Conservation (phyloP, 2,888 invertebrate species). For the Tanaodytes sp. region DNA sequence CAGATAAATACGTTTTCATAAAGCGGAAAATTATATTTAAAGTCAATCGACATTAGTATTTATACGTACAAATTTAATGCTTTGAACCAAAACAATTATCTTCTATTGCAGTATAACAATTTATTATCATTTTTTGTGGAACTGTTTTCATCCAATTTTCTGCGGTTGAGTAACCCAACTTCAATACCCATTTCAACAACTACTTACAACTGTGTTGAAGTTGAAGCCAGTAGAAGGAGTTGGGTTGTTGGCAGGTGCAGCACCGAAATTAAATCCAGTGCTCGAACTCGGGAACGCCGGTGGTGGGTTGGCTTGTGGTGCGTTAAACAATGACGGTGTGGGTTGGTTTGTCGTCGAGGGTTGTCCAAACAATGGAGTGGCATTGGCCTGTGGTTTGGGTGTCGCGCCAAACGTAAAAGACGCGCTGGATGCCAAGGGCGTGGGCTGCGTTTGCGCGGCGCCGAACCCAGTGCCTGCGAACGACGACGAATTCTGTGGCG, state of each 20-base stretch:
- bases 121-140: too few species aligned
- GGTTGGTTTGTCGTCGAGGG: conserved; percentile 41
- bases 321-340: conserved; percentile 63
- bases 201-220: conserved; percentile 58
- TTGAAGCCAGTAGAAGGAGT: conserved; percentile 60
- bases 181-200: too few species aligned
- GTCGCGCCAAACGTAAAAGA: conserved; percentile 63
- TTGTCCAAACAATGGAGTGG: conserved; percentile 61
- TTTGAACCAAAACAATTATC: too few species aligned
- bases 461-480: conserved; percentile 50
- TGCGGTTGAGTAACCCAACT: too few species aligned
- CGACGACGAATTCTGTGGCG: conserved; percentile 4
- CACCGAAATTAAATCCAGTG: conserved; percentile 65
- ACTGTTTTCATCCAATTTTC: too few species aligned
- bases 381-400: conserved; percentile 58
- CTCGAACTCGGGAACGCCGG: conserved; percentile 27
- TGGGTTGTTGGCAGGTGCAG: conserved; percentile 58
- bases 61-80: too few species aligned
- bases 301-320: conserved; percentile 40
- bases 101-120: too few species aligned
- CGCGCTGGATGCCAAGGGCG: conserved; percentile 40
- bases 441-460: conserved; percentile 56
- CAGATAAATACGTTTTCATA: too few species aligned
- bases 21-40: too few species aligned
- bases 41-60: too few species aligned